These are phyloP conservation scores for Rhabdomys pumilio DNA, from an alignment of 2,797 vertebrate genomes.

Conservation along the genomic window DNA sequence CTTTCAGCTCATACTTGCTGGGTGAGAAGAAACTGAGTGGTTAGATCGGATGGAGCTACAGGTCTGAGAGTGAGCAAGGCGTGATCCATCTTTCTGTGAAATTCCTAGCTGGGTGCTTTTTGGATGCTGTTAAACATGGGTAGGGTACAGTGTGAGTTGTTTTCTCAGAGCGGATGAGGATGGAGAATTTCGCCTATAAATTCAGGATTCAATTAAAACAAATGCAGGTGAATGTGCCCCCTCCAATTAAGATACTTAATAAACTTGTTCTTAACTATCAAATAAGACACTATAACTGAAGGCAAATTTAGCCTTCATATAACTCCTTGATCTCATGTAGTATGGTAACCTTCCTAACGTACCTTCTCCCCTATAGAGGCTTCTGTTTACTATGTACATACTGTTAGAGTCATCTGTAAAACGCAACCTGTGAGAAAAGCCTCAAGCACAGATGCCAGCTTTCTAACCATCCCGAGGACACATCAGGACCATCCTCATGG, in stretches of 20 bases:
- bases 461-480: background rate
- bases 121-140: background rate
- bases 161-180: conserved; percentile 3
- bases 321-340: background rate
- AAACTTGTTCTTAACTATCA: background rate
- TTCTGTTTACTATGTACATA: background rate
- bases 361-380: background rate
- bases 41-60: conserved; percentile 63
- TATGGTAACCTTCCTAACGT: background rate
- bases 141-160: background rate
- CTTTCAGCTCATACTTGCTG: conserved; percentile 66
- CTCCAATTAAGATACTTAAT: conserved; percentile 7
- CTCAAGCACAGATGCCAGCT: background rate
- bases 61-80: conserved; percentile 64
- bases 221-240: background rate
- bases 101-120: conserved; percentile 65
- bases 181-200: background rate
- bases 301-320: background rate
- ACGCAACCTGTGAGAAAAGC: background rate
- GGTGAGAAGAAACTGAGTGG: conserved; percentile 71
- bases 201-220: conserved; percentile 44
- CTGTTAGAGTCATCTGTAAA: background rate
- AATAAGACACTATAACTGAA: conserved; percentile 39
- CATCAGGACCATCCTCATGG: background rate
- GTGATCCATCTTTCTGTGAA: conserved; percentile 66